Conservation (phyloP, 2,797 vertebrate genomes). For the Pteropus rufus region DNA sequence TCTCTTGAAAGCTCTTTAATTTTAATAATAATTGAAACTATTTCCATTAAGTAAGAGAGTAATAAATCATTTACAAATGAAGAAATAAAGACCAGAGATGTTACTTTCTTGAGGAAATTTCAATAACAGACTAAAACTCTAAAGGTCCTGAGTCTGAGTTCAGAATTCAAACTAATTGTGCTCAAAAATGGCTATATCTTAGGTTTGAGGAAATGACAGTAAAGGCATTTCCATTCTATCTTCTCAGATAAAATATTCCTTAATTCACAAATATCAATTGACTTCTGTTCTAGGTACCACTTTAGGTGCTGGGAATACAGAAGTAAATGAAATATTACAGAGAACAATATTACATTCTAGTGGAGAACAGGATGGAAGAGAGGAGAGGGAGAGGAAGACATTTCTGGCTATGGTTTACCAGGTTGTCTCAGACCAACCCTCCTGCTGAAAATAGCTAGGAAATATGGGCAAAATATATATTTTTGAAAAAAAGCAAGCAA, state of each 20-base stretch:
- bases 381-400: neutral
- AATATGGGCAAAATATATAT: neutral
- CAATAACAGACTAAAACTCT: neutral
- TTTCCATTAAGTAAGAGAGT: neutral
- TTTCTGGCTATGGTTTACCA: neutral
- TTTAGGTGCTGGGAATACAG: neutral
- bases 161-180: neutral
- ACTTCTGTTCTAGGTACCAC: neutral
- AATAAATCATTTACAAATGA: slow-evolving; percentile 6
- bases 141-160: neutral
- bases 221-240: neutral
- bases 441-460: neutral
- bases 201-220: neutral
- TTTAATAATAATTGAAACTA: slow-evolving; percentile 61
- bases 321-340: neutral
- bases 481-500: neutral
- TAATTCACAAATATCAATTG: neutral
- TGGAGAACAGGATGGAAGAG: neutral
- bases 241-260: slow-evolving; percentile 10
- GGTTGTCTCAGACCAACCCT: neutral
- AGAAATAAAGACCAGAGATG: slow-evolving; percentile 14
- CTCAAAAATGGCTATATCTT: neutral
- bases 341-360: neutral
- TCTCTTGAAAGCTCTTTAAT: slow-evolving; percentile 40
- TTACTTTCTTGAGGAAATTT: neutral